Evolutionary conservation across 1,140 invertebrate species (phyloP), one percentile per base, ranked within the genome.

Genomic region (Lepidurus couesii): DNA sequence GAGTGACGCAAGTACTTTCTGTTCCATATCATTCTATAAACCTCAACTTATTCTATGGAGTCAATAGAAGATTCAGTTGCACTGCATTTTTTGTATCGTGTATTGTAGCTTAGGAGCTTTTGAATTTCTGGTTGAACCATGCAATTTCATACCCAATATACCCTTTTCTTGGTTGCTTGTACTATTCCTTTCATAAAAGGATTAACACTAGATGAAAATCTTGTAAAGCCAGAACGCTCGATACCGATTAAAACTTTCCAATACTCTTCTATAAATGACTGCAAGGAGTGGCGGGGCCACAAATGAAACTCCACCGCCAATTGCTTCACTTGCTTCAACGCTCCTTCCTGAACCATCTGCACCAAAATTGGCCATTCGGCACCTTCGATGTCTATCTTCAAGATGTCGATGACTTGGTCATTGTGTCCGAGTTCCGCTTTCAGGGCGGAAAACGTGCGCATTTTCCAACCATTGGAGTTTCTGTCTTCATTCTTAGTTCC

Each of bases 241-340:
- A 78, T 21, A 5, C n/a, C 44, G 13, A n/a, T 34, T 43, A 78
- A 73, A n/a, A 78, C 42, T 7, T 24, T 34, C 26, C 24, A 47
- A 10, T 77, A 24, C 44, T 1, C 9, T 44, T 24, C 21, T 10
- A 65, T 16, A 42, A 73, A 26, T 1, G 73, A 11, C 42, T 77
- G 10, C 3, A 43, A 26, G 24, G 21, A n/a, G 3, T 21, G 24
- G 21, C 9, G 3, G 11, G 34, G 44, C 21, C 21, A n/a, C 26
- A 78, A 34, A 21, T 79, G 78, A 42, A 79, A 13, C 13, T 79
- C 78, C 5, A 79, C 45, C n/a, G 21, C 73, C 24, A 79, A 10
- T 47, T 79, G 78, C 74, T 79, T 79, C 74, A 79, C 75, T 53
- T 76, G 44, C 13, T 76, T 34, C 44, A 79, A 42, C n/a, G 43